These are phyloP conservation scores for Margaritifera margaritifera DNA, from an alignment of 2,888 invertebrate species.

Conservation along the genomic window DNA sequence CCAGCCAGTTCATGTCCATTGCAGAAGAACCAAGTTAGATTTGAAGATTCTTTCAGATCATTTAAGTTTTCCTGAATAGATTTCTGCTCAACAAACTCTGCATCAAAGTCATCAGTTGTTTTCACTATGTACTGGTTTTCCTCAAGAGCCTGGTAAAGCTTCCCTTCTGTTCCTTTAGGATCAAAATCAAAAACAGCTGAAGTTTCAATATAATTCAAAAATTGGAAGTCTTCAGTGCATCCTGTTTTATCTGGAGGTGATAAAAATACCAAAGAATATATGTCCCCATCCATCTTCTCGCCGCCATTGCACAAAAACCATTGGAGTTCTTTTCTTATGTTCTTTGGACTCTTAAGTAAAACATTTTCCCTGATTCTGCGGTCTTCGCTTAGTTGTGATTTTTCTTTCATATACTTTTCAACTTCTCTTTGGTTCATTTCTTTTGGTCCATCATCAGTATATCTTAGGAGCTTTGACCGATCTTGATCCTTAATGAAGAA, in stretches of 20 bases:
- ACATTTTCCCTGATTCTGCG: slow-evolving; percentile 3
- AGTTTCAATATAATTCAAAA: slow-evolving; percentile 10
- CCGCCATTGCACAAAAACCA: slow-evolving; percentile 16
- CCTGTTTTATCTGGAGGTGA: not conserved
- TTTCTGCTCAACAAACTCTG: slow-evolving; percentile 5
- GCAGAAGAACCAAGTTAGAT: slow-evolving; percentile 18
- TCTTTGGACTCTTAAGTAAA: not conserved
- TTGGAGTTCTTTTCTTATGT: slow-evolving; percentile 10
- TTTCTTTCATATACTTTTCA: slow-evolving; percentile 9
- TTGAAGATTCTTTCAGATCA: slow-evolving; percentile 5
- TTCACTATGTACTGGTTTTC: slow-evolving; percentile 2
- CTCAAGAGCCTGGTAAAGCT: slow-evolving; percentile 3
- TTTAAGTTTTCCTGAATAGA: slow-evolving; percentile 5
- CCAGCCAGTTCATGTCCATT: slow-evolving; percentile 3
- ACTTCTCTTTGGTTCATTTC: not conserved
- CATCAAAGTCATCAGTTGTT: slow-evolving; percentile 12
- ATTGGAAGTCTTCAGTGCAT: slow-evolving; percentile 4
- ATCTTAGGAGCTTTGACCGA: slow-evolving; percentile 2
- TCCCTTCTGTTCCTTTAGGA: not conserved
- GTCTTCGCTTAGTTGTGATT: not conserved
- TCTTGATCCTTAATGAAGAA: slow-evolving; percentile 8
- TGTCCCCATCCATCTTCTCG: slow-evolving; percentile 7
- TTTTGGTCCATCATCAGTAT: slow-evolving; percentile 1
- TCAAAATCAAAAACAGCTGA: slow-evolving; percentile 15
- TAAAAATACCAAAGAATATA: slow-evolving; percentile 15